A percentile compares a stretch with the other conserved stretches of the same genome.
Conservation (phyloP, 2,113 vertebrate species). For the Nesogale talazaci region DNA sequence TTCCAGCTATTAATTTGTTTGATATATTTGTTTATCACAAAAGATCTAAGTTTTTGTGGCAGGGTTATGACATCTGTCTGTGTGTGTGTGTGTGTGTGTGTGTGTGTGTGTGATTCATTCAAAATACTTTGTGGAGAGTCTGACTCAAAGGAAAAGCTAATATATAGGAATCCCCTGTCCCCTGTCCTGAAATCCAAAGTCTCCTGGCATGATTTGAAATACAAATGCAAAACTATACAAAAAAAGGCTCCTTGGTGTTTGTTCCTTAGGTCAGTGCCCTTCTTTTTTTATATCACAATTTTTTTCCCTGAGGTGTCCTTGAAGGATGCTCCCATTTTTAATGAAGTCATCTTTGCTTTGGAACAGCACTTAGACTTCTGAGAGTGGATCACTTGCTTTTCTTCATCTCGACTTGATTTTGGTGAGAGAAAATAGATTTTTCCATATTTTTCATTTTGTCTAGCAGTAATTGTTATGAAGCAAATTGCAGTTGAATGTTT, state of each 20-base stretch:
- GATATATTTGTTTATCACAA: neutral
- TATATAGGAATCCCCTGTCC: conserved; percentile 24
- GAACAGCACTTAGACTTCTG: neutral
- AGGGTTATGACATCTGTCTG: neutral
- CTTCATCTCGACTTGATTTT: conserved; percentile 29
- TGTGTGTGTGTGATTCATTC: neutral
- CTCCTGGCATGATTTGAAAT: conserved; percentile 23
- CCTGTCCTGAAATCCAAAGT: neutral
- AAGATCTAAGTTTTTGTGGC: conserved; percentile 19
- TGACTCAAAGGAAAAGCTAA: neutral
- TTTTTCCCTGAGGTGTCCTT: conserved; percentile 30
- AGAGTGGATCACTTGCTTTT: neutral
- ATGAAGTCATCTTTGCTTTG: neutral
- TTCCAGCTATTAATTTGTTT: neutral
- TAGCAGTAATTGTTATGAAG: conserved; percentile 2
- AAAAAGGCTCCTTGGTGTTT: neutral
- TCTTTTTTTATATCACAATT: conserved; percentile 31
- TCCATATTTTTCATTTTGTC: conserved; percentile 41
- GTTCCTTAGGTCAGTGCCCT: neutral
- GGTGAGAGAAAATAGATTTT: conserved; percentile 31
- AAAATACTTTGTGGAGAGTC: neutral
- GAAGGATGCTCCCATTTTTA: neutral
- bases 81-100: neutral
- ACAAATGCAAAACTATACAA: neutral
- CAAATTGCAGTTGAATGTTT: conserved; percentile 44